Conservation (phyloP, 2,113 vertebrate species). For the Brienomyrus longianalis region DNA sequence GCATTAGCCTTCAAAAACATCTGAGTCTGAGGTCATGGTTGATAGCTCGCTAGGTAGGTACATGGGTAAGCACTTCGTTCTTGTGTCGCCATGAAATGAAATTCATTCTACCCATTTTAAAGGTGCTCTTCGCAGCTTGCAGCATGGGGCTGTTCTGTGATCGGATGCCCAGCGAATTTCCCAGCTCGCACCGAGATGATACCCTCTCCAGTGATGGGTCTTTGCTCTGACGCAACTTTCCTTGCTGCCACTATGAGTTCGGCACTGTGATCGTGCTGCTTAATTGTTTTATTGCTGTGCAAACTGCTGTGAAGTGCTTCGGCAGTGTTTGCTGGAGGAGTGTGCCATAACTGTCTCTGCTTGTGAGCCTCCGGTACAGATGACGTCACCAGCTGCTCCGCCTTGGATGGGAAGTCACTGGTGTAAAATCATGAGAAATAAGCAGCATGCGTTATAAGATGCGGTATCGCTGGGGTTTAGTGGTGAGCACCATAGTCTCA, state of each 20-base stretch:
- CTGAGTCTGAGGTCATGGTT: neutral
- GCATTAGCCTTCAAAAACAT: neutral
- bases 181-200: neutral
- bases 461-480: neutral
- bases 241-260: constrained; percentile 29
- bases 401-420: neutral
- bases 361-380: constrained; percentile 33
- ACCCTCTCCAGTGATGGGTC: neutral
- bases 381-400: constrained; percentile 30
- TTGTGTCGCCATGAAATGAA: neutral
- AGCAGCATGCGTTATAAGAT: neutral
- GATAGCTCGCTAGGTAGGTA: neutral
- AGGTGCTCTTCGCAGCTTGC: neutral
- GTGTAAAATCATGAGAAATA: neutral
- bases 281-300: constrained; percentile 39
- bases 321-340: constrained; percentile 21
- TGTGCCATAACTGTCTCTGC: constrained; percentile 30
- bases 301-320: constrained; percentile 27
- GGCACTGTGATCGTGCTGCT: constrained; percentile 38
- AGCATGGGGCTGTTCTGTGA: neutral
- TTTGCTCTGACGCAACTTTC: neutral
- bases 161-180: neutral
- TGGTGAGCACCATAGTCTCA: neutral
- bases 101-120: neutral
- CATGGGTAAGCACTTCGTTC: neutral